A percentile compares a stretch with the other conserved stretches of the same genome.
phyloP scores from a whole-genome alignment of 37 sponge, comb jelly and placozoan species.

The Aphrocallistes beatrix region DNA sequence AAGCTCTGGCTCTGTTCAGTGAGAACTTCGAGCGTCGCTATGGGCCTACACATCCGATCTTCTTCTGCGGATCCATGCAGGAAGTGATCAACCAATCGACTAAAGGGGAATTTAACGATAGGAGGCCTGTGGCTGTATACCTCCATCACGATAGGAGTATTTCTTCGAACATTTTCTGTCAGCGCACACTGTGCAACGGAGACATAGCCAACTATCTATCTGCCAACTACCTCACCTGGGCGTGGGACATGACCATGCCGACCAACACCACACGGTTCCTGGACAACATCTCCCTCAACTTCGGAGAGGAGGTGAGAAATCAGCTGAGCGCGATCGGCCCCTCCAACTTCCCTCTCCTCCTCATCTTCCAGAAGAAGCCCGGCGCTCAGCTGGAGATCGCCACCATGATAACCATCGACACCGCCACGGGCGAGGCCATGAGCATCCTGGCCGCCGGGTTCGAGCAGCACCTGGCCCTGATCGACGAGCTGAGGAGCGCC shows the following conservation, averaged over 20 bases:
- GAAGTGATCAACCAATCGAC: constrained; percentile 67
- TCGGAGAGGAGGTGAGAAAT: not conserved
- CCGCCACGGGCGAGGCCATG: not conserved
- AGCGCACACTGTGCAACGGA: constrained; percentile 63
- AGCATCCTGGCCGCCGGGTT: not conserved
- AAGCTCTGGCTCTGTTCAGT: constrained; percentile 48
- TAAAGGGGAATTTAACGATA: not conserved
- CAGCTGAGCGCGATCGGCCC: not conserved
- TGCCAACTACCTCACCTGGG: constrained; percentile 69
- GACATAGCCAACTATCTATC: constrained; percentile 58
- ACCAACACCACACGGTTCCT: constrained; percentile 20
- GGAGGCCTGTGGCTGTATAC: constrained; percentile 67
- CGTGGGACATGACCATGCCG: constrained; percentile 74
- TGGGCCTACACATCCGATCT: constrained; percentile 61
- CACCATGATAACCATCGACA: not conserved
- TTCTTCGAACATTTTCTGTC: constrained; percentile 82
- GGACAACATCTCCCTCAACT: not conserved
- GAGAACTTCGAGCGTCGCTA: constrained; percentile 46
- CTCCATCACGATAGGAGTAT: constrained; percentile 78
- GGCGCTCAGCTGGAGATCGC: not conserved
- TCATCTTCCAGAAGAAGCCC: not conserved
- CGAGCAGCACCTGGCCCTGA: not conserved
- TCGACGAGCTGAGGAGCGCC: not conserved
- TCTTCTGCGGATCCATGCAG: constrained; percentile 57
- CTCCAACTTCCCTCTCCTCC: not conserved